Conservation (phyloP, 2,888 invertebrate genomes). For the Eurytoma adleriae region DNA sequence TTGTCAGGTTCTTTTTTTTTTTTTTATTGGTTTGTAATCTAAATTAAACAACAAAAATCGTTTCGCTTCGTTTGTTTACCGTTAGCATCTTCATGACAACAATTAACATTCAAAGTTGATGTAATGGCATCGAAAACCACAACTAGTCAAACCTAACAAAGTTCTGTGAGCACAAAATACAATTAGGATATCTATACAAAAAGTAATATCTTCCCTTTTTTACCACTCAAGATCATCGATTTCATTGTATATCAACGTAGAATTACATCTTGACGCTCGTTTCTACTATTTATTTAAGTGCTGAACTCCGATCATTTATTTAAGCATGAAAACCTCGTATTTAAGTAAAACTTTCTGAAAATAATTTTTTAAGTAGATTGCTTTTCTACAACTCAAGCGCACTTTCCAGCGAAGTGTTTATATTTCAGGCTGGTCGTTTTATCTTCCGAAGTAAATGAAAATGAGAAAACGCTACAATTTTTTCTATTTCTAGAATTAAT, state of each 20-base stretch:
- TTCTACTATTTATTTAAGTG: conserved; percentile 41
- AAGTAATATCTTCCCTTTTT: conserved; percentile 45
- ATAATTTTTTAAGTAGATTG: conserved; percentile 13
- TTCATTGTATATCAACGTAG: conserved; percentile 31
- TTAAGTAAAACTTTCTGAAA: conserved; percentile 24
- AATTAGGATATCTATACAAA: conserved; percentile 59
- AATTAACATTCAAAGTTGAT: conserved; percentile 66
- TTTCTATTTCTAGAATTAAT: conserved; percentile 28
- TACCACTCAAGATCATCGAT: conserved; percentile 49
- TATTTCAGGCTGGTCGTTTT: conserved; percentile 39
- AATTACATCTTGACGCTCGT: conserved; percentile 33
- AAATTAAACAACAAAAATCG: conserved; percentile 23
- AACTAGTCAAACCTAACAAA: conserved; percentile 71
- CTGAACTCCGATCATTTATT: conserved; percentile 28
- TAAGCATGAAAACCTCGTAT: conserved; percentile 1
- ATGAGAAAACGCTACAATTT: conserved; percentile 17
- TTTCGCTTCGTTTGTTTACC: conserved; percentile 43
- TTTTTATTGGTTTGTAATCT: conserved; percentile 40
- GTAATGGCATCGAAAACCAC: conserved; percentile 68
- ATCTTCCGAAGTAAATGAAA: conserved; percentile 19
- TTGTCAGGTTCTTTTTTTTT: conserved; percentile 32
- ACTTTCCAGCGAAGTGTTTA: conserved; percentile 27
- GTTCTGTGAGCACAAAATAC: conserved; percentile 72
- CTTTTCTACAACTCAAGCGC: conserved; percentile 11
- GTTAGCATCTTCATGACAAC: conserved; percentile 67